Conservation (phyloP, 2,113 vertebrate genomes). For the Vireo altiloquus region DNA sequence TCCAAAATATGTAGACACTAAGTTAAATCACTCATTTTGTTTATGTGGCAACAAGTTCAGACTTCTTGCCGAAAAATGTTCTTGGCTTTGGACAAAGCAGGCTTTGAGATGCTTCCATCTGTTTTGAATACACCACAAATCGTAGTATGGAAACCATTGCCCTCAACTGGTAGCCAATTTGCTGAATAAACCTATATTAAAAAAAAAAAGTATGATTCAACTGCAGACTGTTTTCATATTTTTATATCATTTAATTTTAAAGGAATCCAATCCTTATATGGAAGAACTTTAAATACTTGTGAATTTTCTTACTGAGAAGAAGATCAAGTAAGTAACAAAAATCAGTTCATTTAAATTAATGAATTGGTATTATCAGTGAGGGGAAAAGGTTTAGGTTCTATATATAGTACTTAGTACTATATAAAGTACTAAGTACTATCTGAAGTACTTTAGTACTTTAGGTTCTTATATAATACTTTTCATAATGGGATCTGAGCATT, state of each 20-base stretch:
- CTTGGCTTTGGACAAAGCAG: constrained; percentile 72
- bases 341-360: neutral
- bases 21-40: constrained; percentile 73
- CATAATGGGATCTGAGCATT: neutral
- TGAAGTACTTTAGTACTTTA: too few relatives aligned
- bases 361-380: neutral
- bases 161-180: constrained; percentile 49
- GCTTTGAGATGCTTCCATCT: constrained; percentile 67
- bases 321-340: neutral
- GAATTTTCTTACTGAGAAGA: neutral
- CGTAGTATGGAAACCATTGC: constrained; percentile 58
- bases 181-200: constrained; percentile 54
- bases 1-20: constrained; percentile 66
- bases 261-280: constrained; percentile 61
- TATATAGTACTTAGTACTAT: neutral
- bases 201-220: constrained; percentile 37
- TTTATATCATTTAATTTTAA: constrained; percentile 49
- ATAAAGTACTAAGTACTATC: too few relatives aligned
- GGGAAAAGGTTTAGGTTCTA: neutral
- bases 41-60: constrained; percentile 74
- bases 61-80: constrained; percentile 71
- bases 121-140: constrained; percentile 70
- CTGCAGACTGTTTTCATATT: constrained; percentile 57
- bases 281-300: constrained; percentile 36
- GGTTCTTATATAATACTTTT: neutral